Evolutionary conservation across 2,113 vertebrate genomes (phyloP), one percentile per base, ranked within the genome.

Genomic region (Glaucomys volans): DNA sequence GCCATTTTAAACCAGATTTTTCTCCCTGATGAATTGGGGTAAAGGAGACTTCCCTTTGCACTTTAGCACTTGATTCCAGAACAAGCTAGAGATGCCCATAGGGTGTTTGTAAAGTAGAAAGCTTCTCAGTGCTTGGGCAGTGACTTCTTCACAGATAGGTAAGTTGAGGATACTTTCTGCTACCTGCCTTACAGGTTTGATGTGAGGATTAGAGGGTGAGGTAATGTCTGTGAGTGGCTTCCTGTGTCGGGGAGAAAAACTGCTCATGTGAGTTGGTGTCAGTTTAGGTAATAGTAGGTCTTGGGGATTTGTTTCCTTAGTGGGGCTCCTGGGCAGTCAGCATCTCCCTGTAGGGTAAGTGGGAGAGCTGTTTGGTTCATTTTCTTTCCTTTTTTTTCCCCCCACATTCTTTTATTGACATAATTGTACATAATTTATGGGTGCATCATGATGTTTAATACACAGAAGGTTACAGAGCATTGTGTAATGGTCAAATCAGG

Each of bases 201-300:
- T 62, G 47, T 71, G 81, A 94, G 87, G 74, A 67, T 95, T 57
- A 95, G 67, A 77, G n/a, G 52, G 64, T 97, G 96, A 98, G 83
- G 47, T 95, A 37, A 85, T 92, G 95, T 95, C 94, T 97, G 59
- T 9, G 35, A 3, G 16, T 87, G 87, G 76, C 76, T 54, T 77
- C 83, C 80, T 75, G 32, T 69, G 84, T 57, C 52, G n/a, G 64
- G 80, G 37, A 85, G 75, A 74, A 76, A 59, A n/a, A 30, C 67
- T n/a, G 30, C 1, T 2, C 4, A 2, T 32, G 2, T 3, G 16
- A 54, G 47, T 28, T 77, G 59, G 72, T 75, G 47, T 90, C 85
- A 24, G 30, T 67, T 54, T 72, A 82, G 62, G 54, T 88, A 44
- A 91, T 50, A 24, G 83, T 40, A 67, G 52, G 57, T 77, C 75